Conservation (phyloP, 1,140 invertebrate genomes). For the Leptinotarsa lineolata region DNA sequence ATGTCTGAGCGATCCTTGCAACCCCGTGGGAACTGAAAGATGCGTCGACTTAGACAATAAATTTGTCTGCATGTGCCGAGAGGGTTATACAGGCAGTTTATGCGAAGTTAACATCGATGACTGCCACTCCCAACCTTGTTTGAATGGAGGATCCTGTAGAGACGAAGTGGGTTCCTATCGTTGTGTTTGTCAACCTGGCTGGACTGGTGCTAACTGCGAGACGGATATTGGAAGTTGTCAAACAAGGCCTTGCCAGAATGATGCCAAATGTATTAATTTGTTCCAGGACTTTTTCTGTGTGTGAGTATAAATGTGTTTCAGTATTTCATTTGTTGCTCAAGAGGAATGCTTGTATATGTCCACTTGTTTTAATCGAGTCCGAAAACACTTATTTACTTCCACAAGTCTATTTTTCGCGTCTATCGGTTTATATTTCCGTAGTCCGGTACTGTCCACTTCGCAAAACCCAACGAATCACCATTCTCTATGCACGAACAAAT, state of each 20-base stretch:
- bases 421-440: too few species aligned
- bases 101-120: conserved; percentile 79
- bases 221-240: conserved; percentile 85
- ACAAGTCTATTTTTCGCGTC: too few species aligned
- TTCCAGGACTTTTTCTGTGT: conserved; percentile 97
- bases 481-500: too few species aligned
- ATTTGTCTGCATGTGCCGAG: conserved; percentile 86
- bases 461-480: too few species aligned
- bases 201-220: conserved; percentile 88
- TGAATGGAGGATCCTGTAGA: conserved; percentile 86
- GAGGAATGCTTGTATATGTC: too few species aligned
- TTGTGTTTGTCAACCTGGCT: conserved; percentile 84
- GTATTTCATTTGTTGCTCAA: neutral
- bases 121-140: conserved; percentile 83
- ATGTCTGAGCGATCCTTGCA: conserved; percentile 89
- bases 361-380: too few species aligned
- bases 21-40: conserved; percentile 81
- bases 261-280: conserved; percentile 89
- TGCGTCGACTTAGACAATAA: conserved; percentile 89
- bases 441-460: too few species aligned
- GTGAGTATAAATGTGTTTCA: conserved; percentile 36
- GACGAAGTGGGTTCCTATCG: conserved; percentile 85
- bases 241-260: conserved; percentile 86
- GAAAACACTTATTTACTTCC: too few species aligned
- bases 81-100: conserved; percentile 79